Conservation (phyloP, 2,113 vertebrate species). For the Tricholaema leucomelas region DNA sequence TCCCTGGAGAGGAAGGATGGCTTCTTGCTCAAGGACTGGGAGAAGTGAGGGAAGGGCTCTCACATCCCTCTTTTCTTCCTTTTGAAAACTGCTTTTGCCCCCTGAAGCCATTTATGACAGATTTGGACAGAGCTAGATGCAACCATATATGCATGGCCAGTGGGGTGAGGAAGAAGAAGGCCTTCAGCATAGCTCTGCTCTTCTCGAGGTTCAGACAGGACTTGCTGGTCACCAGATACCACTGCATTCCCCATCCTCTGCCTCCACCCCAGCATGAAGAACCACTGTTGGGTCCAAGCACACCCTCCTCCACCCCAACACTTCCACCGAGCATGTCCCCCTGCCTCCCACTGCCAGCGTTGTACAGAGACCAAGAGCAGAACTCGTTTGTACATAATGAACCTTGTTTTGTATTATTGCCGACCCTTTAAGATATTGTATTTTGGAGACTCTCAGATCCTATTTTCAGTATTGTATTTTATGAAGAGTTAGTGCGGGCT, state of each 20-base stretch:
- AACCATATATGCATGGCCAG: not conserved
- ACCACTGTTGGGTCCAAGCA: conserved; percentile 66
- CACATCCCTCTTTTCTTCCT: conserved; percentile 35
- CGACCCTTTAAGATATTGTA: conserved; percentile 82
- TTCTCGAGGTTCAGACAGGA: not conserved
- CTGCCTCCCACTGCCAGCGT: conserved; percentile 54
- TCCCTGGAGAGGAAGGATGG: not conserved
- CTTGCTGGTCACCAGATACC: conserved; percentile 2
- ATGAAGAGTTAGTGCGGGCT: conserved; percentile 81
- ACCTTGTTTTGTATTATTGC: conserved; percentile 86
- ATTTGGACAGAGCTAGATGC: conserved; percentile 4
- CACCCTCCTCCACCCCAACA: not conserved
- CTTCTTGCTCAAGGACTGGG: not conserved
- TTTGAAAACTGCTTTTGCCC: not conserved
- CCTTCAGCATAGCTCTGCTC: conserved; percentile 4
- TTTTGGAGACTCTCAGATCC: conserved; percentile 78
- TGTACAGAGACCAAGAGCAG: conserved; percentile 84
- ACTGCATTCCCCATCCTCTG: not conserved
- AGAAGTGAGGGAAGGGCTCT: not conserved
- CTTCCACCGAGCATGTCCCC: not conserved
- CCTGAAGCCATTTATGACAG: conserved; percentile 4
- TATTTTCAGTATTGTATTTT: conserved; percentile 83
- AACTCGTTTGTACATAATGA: conserved; percentile 87
- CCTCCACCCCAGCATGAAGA: conserved; percentile 19
- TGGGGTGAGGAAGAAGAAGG: not conserved